Percentiles rank a stretch among this genome's conserved stretches.
Evolutionary conservation across 2,797 vertebrate genomes (phyloP).

Genomic region (Rhinella marina): DNA sequence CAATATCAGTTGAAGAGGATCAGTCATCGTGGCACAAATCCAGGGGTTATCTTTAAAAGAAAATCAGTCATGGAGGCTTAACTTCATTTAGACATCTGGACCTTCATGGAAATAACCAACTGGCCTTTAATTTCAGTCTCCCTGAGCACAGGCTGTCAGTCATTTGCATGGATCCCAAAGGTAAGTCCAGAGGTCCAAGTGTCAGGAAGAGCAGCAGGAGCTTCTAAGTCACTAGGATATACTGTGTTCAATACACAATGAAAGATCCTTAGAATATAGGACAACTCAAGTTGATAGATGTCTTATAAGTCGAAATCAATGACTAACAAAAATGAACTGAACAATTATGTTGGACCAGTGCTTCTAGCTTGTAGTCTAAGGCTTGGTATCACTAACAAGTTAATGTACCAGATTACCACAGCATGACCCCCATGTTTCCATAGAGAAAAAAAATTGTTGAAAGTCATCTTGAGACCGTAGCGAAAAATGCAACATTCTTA

Average conservation of each 20-base stretch:
- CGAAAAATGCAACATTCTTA: no score
- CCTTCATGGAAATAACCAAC: background rate
- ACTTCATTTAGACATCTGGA: background rate
- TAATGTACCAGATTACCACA: no score
- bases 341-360: no score
- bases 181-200: background rate
- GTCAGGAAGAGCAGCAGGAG: background rate
- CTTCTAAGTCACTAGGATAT: background rate
- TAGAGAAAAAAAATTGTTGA: no score
- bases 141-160: background rate
- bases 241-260: background rate
- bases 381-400: no score
- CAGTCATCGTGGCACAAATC: background rate
- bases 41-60: background rate
- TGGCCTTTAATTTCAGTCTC: background rate
- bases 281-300: background rate
- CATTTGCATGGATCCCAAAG: background rate
- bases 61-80: constrained; percentile 14
- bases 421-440: no score
- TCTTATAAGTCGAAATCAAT: no score
- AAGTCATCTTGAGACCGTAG: no score
- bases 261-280: background rate
- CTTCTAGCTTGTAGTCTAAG: no score
- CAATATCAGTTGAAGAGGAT: background rate
- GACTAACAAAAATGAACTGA: no score